phyloP scores from a whole-genome alignment of 2,888 invertebrate species.

The Criorhina ranunculi region DNA sequence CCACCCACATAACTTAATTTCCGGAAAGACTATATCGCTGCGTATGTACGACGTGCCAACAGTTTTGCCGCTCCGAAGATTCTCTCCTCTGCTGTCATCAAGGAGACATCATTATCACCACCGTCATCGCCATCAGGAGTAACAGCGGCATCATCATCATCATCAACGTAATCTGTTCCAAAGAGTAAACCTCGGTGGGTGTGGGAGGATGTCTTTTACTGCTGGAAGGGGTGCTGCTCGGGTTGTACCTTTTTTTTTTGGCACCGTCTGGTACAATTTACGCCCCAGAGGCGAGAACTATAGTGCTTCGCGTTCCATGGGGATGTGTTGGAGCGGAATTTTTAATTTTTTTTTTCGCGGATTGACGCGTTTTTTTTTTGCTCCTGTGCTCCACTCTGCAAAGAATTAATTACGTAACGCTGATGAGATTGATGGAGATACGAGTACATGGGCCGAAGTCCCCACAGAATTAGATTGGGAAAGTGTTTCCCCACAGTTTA shows the following conservation, averaged over 20 bases:
- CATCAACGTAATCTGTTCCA: constrained; percentile 70
- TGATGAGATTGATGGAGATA: constrained; percentile 8
- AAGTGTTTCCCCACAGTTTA: too few species aligned
- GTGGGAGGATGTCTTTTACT: background rate
- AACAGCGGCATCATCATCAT: constrained; percentile 53
- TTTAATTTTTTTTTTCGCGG: constrained; percentile 68
- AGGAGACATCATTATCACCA: constrained; percentile 73
- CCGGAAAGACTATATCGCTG: constrained; percentile 77
- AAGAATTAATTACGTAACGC: constrained; percentile 54
- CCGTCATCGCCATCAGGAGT: constrained; percentile 60
- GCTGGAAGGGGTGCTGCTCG: constrained; percentile 20
- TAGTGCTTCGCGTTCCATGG: constrained; percentile 17
- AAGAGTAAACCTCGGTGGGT: constrained; percentile 54
- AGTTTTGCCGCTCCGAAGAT: constrained; percentile 59
- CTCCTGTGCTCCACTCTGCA: constrained; percentile 13
- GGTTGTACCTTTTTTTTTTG: constrained; percentile 72
- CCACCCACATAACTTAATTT: constrained; percentile 79
- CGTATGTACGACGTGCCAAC: constrained; percentile 69
- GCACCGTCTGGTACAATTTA: constrained; percentile 71
- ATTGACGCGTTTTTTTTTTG: constrained; percentile 57
- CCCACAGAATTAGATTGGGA: background rate
- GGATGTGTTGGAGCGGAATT: constrained; percentile 48
- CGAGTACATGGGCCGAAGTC: background rate
- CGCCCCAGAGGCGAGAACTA: constrained; percentile 54
- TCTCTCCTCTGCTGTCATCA: constrained; percentile 37